Conservation (phyloP, 2,888 invertebrate species). For the Priocnemis perturbator region DNA sequence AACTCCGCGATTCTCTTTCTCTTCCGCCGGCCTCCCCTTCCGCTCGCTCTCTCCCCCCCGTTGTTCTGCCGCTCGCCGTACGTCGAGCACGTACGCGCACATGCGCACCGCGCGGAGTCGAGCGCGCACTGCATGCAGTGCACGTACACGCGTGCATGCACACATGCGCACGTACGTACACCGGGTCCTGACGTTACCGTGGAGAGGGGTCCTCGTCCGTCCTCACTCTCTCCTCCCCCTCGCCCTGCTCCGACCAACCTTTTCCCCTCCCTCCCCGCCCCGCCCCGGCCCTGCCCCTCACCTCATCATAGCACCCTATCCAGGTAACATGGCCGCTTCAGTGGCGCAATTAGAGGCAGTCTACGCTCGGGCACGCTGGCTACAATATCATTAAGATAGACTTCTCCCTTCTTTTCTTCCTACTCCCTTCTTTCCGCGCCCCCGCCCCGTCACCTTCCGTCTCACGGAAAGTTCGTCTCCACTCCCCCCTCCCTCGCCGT, state of each 20-base stretch:
- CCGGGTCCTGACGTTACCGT: too few species aligned
- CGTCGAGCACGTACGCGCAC: constrained; percentile 1
- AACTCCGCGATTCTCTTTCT: constrained; percentile 26
- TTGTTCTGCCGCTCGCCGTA: constrained; percentile 5
- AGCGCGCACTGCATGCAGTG: not conserved
- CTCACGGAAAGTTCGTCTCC: not conserved
- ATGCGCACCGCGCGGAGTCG: constrained; percentile 19
- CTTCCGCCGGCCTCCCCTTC: constrained; percentile 15
- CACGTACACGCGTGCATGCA: constrained; percentile 13
- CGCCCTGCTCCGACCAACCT: constrained; percentile 10
- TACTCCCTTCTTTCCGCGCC: constrained; percentile 27
- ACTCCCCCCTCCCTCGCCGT: constrained; percentile 14
- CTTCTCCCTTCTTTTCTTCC: constrained; percentile 29
- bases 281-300: too few species aligned
- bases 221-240: constrained; percentile 30
- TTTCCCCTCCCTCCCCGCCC: constrained; percentile 32
- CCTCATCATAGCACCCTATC: constrained; percentile 61
- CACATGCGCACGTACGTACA: too few species aligned
- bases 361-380: constrained; percentile 68
- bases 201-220: not conserved
- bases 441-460: constrained; percentile 27
- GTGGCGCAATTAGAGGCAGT: constrained; percentile 72
- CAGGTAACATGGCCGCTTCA: constrained; percentile 70
- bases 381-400: constrained; percentile 73
- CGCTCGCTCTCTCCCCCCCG: constrained; percentile 15